These are phyloP conservation scores for Chrysochloris asiatica DNA, from an alignment of 2,113 vertebrate genomes.

Conservation along the genomic window DNA sequence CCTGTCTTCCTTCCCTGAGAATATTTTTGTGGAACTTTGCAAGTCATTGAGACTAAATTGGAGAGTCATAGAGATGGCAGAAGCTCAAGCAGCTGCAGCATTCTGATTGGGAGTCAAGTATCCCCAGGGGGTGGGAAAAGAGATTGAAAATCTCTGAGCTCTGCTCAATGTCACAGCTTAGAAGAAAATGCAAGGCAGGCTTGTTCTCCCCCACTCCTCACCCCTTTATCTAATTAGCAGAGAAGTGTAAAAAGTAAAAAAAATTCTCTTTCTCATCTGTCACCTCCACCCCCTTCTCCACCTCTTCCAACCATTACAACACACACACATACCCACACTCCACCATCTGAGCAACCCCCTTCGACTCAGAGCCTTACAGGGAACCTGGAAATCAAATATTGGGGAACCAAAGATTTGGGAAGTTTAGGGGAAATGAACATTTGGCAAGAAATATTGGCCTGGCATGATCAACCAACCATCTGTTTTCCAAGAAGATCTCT, in stretches of 20 bases:
- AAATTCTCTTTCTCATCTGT: slow-evolving; percentile 36
- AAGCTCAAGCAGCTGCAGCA: slow-evolving; percentile 44
- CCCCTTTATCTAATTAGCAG: slow-evolving; percentile 72
- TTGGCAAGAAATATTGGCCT: neutral
- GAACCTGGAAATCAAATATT: neutral
- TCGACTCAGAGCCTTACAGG: neutral
- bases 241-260: slow-evolving; percentile 70
- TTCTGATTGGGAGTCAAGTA: slow-evolving; percentile 43
- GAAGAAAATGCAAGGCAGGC: slow-evolving; percentile 50
- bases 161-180: slow-evolving; percentile 55
- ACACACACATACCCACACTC: neutral
- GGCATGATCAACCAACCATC: neutral
- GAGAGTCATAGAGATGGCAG: neutral
- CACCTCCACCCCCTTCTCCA: neutral
- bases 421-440: neutral
- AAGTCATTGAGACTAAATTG: neutral
- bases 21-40: slow-evolving; percentile 25
- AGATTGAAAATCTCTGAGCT: slow-evolving; percentile 40
- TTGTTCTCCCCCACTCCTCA: neutral
- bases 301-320: neutral
- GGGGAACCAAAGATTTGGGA: neutral
- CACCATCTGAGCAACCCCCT: neutral
- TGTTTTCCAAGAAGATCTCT: neutral
- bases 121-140: slow-evolving; percentile 36
- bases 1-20: neutral